These are phyloP conservation scores for Tauraco erythrolophus DNA, from an alignment of 2,113 vertebrate species.

Conservation along the genomic window DNA sequence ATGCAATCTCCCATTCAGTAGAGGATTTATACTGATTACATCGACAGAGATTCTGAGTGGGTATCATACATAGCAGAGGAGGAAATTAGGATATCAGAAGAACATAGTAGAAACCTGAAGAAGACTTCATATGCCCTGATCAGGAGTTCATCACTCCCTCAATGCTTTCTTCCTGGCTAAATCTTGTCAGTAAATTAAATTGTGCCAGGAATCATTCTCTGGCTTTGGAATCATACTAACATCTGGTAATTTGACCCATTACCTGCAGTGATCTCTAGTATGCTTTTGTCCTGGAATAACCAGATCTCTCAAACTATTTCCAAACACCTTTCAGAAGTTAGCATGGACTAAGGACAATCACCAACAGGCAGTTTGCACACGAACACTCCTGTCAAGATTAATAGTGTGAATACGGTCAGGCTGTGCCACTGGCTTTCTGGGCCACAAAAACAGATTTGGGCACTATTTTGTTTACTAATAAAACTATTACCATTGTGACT, in stretches of 20 bases:
- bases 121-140: neutral
- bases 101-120: neutral
- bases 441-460: neutral
- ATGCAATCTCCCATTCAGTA: neutral
- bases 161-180: neutral
- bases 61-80: neutral
- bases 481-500: neutral
- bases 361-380: fast-evolving
- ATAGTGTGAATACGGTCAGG: neutral
- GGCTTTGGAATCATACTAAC: neutral
- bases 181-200: neutral
- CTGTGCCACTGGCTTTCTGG: neutral
- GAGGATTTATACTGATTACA: neutral
- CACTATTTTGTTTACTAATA: neutral
- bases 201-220: neutral
- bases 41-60: neutral
- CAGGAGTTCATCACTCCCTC: neutral
- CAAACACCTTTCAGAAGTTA: neutral
- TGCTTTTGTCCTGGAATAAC: neutral
- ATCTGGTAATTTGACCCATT: neutral
- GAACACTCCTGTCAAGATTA: neutral
- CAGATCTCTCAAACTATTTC: neutral
- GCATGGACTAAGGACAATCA: neutral
- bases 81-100: neutral
- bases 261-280: neutral